phyloP scores from a whole-genome alignment of 2,888 invertebrate species.

The Watsonalla binaria region DNA sequence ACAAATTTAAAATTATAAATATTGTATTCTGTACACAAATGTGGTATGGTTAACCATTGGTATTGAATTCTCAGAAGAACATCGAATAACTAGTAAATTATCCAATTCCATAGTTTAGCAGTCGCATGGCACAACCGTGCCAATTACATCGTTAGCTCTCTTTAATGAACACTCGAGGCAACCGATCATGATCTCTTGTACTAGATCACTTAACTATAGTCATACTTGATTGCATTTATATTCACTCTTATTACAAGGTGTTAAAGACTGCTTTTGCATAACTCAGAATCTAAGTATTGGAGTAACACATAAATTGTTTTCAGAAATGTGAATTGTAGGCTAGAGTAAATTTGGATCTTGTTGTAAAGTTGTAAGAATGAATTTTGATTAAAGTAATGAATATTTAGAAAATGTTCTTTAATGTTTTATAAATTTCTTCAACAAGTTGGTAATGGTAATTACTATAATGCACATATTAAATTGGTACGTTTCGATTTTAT shows the following conservation, averaged over 20 bases:
- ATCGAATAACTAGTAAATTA: conserved; percentile 26
- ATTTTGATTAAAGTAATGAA: neutral
- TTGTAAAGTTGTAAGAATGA: conserved; percentile 4
- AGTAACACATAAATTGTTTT: neutral
- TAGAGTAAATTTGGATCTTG: conserved; percentile 16
- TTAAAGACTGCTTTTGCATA: conserved; percentile 13
- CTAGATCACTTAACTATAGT: conserved; percentile 31
- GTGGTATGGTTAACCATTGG: too few relatives aligned
- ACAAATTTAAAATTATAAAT: too few relatives aligned
- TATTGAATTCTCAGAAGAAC: neutral
- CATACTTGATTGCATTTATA: conserved; percentile 10
- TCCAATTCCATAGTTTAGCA: conserved; percentile 36
- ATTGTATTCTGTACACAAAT: too few relatives aligned
- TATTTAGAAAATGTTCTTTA: neutral
- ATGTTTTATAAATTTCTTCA: neutral
- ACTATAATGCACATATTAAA: too few relatives aligned
- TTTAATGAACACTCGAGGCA: conserved; percentile 57
- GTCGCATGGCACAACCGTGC: conserved; percentile 31
- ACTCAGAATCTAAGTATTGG: neutral
- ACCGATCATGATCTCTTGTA: conserved; percentile 36
- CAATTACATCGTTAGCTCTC: conserved; percentile 68
- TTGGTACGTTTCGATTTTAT: too few relatives aligned
- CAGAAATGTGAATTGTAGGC: neutral
- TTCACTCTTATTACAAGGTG: conserved; percentile 10
- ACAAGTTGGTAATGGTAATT: conserved; percentile 3